A percentile compares a stretch with the other conserved stretches of the same genome.
These are phyloP conservation scores for Dasyornis broadbenti DNA, from an alignment of 2,113 vertebrate genomes.

Conservation along the genomic window DNA sequence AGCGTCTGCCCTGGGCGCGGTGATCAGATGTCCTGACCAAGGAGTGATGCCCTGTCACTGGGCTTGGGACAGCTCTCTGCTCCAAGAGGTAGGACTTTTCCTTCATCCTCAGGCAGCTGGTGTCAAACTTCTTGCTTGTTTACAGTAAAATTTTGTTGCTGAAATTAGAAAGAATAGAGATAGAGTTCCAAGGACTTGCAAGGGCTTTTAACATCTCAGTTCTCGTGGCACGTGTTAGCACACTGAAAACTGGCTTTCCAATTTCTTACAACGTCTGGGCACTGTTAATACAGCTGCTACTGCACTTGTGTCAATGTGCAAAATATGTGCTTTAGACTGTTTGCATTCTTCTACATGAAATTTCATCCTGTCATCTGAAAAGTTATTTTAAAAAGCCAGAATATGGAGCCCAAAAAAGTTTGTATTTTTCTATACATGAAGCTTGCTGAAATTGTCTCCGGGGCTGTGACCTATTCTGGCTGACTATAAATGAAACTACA, in stretches of 20 bases:
- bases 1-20: fast-evolving
- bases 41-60: not conserved
- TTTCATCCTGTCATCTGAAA: not conserved
- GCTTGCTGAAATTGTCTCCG: not conserved
- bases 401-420: not conserved
- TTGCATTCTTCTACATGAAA: not conserved
- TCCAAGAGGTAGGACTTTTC: not conserved
- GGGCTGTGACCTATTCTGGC: not conserved
- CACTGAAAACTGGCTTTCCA: not conserved
- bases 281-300: not conserved
- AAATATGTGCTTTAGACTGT: not conserved
- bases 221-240: not conserved
- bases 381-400: not conserved
- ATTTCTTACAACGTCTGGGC: not conserved
- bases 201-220: not conserved
- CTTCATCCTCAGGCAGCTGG: not conserved
- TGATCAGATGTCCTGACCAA: not conserved
- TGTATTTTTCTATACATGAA: not conserved
- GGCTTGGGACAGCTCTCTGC: not conserved
- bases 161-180: not conserved
- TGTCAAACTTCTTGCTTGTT: not conserved
- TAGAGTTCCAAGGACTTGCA: not conserved
- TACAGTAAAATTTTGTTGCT: not conserved
- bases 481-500: not conserved
- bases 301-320: not conserved